Conservation (phyloP, 2,888 invertebrate genomes). For the Ellobium chinense region DNA sequence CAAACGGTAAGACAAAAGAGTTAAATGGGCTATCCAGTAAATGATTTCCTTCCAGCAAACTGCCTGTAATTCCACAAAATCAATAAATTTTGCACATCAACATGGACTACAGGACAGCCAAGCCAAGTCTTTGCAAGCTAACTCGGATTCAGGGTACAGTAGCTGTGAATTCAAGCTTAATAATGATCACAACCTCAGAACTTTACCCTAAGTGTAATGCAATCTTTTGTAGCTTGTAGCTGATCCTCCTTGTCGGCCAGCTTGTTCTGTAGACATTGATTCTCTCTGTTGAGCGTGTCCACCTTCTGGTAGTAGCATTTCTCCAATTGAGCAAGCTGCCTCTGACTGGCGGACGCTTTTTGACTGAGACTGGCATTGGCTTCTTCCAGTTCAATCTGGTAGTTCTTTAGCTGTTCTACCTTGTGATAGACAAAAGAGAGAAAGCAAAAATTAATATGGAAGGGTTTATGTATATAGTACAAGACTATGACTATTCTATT, state of each 20-base stretch:
- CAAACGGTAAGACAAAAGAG: too few species aligned
- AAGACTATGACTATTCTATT: too few species aligned
- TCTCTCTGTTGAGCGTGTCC: conserved; percentile 36
- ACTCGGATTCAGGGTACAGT: too few species aligned
- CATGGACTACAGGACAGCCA: too few species aligned
- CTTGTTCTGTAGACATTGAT: conserved; percentile 32
- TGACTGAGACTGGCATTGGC: conserved; percentile 23
- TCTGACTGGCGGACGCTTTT: conserved; percentile 16
- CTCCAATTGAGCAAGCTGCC: conserved; percentile 38
- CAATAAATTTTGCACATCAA: too few species aligned
- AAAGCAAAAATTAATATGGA: background rate
- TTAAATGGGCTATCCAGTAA: too few species aligned
- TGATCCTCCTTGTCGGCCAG: conserved; percentile 41
- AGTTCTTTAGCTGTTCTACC: conserved; percentile 24
- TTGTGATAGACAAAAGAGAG: background rate
- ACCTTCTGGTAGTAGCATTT: conserved; percentile 46
- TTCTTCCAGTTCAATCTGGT: conserved; percentile 34
- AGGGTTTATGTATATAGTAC: too few species aligned
- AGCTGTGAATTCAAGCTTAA: too few species aligned
- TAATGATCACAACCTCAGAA: too few species aligned
- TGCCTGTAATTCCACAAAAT: too few species aligned
- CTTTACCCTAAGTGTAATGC: conserved; percentile 33
- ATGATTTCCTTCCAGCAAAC: too few species aligned
- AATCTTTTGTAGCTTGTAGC: conserved; percentile 42
- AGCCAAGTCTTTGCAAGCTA: too few species aligned